These are phyloP conservation scores for Nomada fabriciana DNA, from an alignment of 2,888 invertebrate species.

Conservation along the genomic window DNA sequence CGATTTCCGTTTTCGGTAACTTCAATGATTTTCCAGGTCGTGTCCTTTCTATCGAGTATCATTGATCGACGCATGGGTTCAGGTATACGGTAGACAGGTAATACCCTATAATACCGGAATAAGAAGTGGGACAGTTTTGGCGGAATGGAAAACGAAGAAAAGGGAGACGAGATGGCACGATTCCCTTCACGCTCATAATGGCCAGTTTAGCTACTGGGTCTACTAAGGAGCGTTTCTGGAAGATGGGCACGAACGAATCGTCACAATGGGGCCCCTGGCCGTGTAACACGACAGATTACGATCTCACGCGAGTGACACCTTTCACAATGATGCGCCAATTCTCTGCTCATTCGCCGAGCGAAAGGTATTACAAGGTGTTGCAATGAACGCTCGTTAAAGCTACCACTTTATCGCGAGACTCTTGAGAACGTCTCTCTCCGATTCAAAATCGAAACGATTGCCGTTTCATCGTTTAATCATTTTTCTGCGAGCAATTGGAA, in stretches of 20 bases:
- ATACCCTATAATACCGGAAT: conserved; percentile 55
- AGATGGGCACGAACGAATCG: conserved; percentile 78
- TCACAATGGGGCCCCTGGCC: conserved; percentile 73
- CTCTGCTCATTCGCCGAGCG: conserved; percentile 60
- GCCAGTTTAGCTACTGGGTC: conserved; percentile 66
- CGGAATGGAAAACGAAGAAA: conserved; percentile 37
- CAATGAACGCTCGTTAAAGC: conserved; percentile 3
- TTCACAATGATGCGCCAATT: conserved; percentile 81
- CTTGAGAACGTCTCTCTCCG: not conserved
- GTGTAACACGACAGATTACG: conserved; percentile 81
- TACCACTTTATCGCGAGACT: not conserved
- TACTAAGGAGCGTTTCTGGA: conserved; percentile 77
- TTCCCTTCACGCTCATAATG: conserved; percentile 65
- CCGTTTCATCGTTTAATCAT: too few relatives aligned
- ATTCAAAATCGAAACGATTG: not conserved
- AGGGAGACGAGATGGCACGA: conserved; percentile 53
- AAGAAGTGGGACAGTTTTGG: conserved; percentile 66
- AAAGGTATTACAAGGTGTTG: not conserved
- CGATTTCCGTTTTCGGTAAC: conserved; percentile 13
- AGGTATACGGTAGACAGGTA: conserved; percentile 65
- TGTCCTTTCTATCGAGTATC: conserved; percentile 52
- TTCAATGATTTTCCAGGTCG: conserved; percentile 28
- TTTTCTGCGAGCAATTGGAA: not conserved
- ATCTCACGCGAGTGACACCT: conserved; percentile 79
- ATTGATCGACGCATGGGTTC: conserved; percentile 34